Conservation (phyloP, 1,140 invertebrate genomes). For the Ips typographus region DNA sequence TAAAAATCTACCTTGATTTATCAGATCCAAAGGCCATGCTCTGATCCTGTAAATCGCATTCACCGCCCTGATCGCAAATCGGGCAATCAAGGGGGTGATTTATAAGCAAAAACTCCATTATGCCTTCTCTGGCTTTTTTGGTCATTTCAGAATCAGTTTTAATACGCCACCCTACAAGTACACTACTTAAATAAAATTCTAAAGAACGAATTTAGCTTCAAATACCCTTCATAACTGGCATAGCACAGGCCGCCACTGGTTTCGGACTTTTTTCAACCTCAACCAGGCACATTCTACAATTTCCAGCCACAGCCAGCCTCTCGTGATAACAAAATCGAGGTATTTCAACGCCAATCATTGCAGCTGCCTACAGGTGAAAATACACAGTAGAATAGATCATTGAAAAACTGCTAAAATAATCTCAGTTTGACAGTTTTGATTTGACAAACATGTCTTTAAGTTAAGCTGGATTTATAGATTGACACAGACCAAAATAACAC, state of each 20-base stretch:
- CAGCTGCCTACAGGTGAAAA: slow-evolving; percentile 68
- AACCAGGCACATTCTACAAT: slow-evolving; percentile 98
- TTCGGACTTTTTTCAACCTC: slow-evolving; percentile 95
- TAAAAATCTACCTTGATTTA: slow-evolving; percentile 65
- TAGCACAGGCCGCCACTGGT: slow-evolving; percentile 99
- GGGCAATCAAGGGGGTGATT: slow-evolving; percentile 99
- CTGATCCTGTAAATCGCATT: slow-evolving; percentile 98
- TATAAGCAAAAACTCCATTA: slow-evolving; percentile 98
- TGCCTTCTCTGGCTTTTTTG: slow-evolving; percentile 91
- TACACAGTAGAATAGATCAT: no score
- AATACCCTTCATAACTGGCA: slow-evolving; percentile 98
- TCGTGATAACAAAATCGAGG: slow-evolving; percentile 99
- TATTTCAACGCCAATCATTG: slow-evolving; percentile 94
- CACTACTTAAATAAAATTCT: slow-evolving; percentile 8
- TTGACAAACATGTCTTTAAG: no score
- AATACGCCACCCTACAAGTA: slow-evolving; percentile 67
- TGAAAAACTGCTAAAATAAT: no score
- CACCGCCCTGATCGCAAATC: slow-evolving; percentile 99
- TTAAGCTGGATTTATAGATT: no score
- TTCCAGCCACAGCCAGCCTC: slow-evolving; percentile 95
- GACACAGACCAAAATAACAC: no score
- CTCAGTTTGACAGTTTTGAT: no score
- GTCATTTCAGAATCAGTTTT: slow-evolving; percentile 98
- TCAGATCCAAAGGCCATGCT: slow-evolving; percentile 99
- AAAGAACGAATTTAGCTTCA: background rate